Evolutionary conservation across 2,113 vertebrate genomes (phyloP), one percentile per base, ranked within the genome.

Genomic region (Oophaga pumilio): DNA sequence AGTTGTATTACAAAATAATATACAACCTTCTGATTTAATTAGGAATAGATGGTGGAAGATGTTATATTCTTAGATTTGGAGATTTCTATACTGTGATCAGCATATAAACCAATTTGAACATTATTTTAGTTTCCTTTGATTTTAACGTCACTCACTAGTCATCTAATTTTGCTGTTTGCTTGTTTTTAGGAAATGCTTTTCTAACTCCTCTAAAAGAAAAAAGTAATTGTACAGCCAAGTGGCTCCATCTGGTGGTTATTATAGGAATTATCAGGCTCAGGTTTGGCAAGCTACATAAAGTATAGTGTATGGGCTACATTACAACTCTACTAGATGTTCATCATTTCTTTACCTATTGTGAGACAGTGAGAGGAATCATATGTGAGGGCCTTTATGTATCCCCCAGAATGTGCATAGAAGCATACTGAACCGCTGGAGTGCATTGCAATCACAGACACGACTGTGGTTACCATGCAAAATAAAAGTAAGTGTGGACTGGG

Each of bases 231-330:
- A 24, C 74, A 86, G 76, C 52, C 13, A 49, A 57, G 76, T 69
- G 85, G 50, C 62, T 6, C 85, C 85, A 79, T 50, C 85, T 86
- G 62, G 17, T 86, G 85, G 85, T 57, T 69, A 13, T 28, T 86
- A 15, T 20, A 20, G 18, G 49, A 20, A 80, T 52, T 20, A n/a
- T 13, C 71, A 74, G 26, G 1, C 26, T 17, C 69, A 17, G 24
- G 24, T 49, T 15, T 43, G 66, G 33, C 33, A 43, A 43, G 8
- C 2, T 56, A 7, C 12, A 13, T 56, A 56, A 9, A 56, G 53
- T 13, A 13, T 56, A 56, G 33, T 56, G 53, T 56, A 9, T 56
- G 53, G 53, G 53, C 53, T 56, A 11, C 53, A 56, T 3, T 11
- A 56, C 12, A 13, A 56, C 53, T 56, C 12, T 56, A 56, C 33